Base-by-base conservation (phyloP, 92 coral and sea anemone species). In the Diadumene lineata region DNA sequence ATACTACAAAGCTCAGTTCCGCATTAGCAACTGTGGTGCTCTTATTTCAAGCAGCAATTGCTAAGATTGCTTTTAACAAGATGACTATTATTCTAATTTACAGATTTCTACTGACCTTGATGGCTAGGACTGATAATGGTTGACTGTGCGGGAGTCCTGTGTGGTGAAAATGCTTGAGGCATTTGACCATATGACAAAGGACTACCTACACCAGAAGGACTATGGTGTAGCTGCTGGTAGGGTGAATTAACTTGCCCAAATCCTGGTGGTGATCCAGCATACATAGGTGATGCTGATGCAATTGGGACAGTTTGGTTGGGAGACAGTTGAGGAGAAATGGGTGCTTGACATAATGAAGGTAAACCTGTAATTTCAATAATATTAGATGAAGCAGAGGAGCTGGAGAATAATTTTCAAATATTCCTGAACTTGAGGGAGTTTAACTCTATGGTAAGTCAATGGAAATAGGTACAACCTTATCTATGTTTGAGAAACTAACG, bases 251-350 rank as follows among this genome's bases (percentile, higher is more conserved):
- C 86, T 50, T 83, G 92, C n/a, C 76, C 68, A 11, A 80, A 18
- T 7, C 85, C 85, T 43, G 92, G 82, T 68, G 89, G 88, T 63
- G 97, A 91, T 0, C 92, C 97, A 50, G 90, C 83, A 78, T 79
- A 91, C 83, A 82, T 71, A 16, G 97, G 86, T 16, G 97, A 86
- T 17, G 86, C 84, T 50, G 79, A 81, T 50, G 79, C 75, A 64
- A 81, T 78, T 43, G 97, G 85, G 38, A 87, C 74, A 38, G 79
- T 64, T 44, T 77, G 92, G 58, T 71, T 84, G 60, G 92, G 92
- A 6, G 92, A 84, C 72, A 80, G 34, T 26, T 77, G 84, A 21
- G 81, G 81, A 7, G 81, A 76, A 23, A 76, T 1, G 27, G 82
- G 68, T 22, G 75, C 50, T 17, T 78, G 82, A 58, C 82, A 43